Base-by-base conservation (phyloP, 2,888 invertebrate genomes). In the Sesia apiformis region DNA sequence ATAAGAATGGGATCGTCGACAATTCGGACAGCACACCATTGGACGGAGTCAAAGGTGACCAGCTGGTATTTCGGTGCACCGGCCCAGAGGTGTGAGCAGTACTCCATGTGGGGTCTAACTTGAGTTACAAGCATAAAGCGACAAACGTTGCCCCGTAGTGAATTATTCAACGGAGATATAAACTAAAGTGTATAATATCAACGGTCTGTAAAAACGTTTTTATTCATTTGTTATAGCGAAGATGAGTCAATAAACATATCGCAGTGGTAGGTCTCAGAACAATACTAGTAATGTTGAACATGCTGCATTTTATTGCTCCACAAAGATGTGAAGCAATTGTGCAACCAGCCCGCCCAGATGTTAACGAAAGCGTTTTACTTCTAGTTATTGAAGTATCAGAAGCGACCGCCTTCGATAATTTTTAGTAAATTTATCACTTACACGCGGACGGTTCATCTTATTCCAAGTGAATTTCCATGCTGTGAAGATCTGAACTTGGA, bases 211-310 rank as follows among this genome's bases (percentile, higher is more conserved):
- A 23, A 23, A 23, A 23, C 46, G 5, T 46, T 46, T 46, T 59
- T 60, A 58, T 61, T 60, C 60, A 63, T 63, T 55, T 58, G 58
- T 62, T 58, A 60, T 59, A 55, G 56, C 59, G 58, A 61, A 63
- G 61, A 60, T 60, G 57, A 54, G 59, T 58, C 58, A 58, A 65
- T 62, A 63, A 65, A 58, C 57, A 53, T 57, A 56, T 57, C 60
- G 58, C 59, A 60, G 60, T 58, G 57, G 56, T 58, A 55, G 60
- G 60, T 59, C 61, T 58, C 46, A 8, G 46, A 8, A 46, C 46
- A 46, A 46, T 46, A 46, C 46, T 46, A 46, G 46, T n/a, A n/a
- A 46, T 23, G 46, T 46, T 46, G 23, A 46, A 23, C 7, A n/a
- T 46, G 46, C 46, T 46, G n/a, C 46, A 46, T 46, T 46, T 46